Evolutionary conservation across 2,888 invertebrate species (phyloP), one percentile per base, ranked within the genome.

Genomic region (Anorthoa munda): DNA sequence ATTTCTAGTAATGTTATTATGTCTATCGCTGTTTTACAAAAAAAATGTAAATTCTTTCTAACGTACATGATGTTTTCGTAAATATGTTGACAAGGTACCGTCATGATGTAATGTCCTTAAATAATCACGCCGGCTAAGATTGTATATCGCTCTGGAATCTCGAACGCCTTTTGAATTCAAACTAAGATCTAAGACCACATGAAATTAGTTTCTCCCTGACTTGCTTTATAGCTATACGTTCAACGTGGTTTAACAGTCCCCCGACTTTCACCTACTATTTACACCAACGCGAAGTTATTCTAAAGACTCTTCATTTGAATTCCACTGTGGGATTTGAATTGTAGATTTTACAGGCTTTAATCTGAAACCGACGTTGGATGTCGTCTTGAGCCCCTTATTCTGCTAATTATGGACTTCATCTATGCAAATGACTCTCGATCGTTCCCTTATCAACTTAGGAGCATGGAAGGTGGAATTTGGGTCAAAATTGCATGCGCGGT

Each of bases 261-360:
- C 60, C 18, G 63, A 78, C 46, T 83, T 63, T 50, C 18, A 12
- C 55, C 55, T 58, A 50, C 73, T 53, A 56, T 53, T 58, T 68
- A 66, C 17, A 68, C 63, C 56, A 56, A 50, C 48, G 26, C 15
- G 51, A 71, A 81, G 39, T 82, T 82, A 71, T 82, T 84, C 67
- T 68, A 56, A 68, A 68, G 50, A 66, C 63, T 64, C 81, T 89
- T 92, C 91, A 94, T 94, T 94, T 92, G 89, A 92, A 94, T 95
- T 93, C 93, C 90, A 92, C 90, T 90, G 88, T 85, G 87, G 88
- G 89, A 95, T 95, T 95, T 94, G 94, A 95, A 95, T 95, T 95
- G 94, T 92, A 93, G 92, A 95, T 95, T 95, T 93, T 93, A 93
- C 93, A 91, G 93, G 90, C 92, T 94, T 94, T 94, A 95, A 95